These are phyloP conservation scores for Drosophila mojavensis DNA, from an alignment of 1,140 invertebrate species.

Conservation along the genomic window DNA sequence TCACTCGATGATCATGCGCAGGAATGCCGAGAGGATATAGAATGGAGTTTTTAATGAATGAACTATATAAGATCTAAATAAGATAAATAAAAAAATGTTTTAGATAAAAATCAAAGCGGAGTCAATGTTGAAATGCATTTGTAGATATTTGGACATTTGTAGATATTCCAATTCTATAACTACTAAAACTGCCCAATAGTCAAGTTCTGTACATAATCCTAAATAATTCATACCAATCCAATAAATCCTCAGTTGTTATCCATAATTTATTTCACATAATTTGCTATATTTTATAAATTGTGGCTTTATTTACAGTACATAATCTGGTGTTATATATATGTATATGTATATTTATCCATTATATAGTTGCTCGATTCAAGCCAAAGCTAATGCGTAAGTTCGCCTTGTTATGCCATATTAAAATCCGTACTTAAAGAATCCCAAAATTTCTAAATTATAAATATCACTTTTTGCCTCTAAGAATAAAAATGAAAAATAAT, in stretches of 20 bases:
- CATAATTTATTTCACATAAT: constrained; percentile 55
- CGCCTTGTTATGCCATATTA: constrained; percentile 24
- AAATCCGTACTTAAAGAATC: background rate
- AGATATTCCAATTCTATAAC: too few species aligned
- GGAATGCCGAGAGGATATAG: constrained; percentile 21
- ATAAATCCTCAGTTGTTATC: constrained; percentile 18
- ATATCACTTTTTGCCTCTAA: constrained; percentile 58
- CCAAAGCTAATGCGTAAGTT: constrained; percentile 47
- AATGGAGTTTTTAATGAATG: constrained; percentile 42
- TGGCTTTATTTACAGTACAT: constrained; percentile 51
- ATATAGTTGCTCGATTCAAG: constrained; percentile 45
- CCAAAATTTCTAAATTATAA: constrained; percentile 53
- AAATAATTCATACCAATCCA: background rate
- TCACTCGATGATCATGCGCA: background rate
- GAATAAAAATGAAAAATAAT: constrained; percentile 18
- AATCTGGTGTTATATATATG: constrained; percentile 29
- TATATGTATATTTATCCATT: constrained; percentile 22
- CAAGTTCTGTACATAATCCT: too few species aligned
- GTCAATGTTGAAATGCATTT: background rate
- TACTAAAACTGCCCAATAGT: too few species aligned
- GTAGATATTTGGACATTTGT: background rate
- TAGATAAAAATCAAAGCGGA: background rate
- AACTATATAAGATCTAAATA: constrained; percentile 11
- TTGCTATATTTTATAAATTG: constrained; percentile 48
- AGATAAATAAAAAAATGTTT: constrained; percentile 19